Evolutionary conservation across 64 coral and sea anemone genomes (phyloP).

Genomic region (Pocillopora damicornis): DNA sequence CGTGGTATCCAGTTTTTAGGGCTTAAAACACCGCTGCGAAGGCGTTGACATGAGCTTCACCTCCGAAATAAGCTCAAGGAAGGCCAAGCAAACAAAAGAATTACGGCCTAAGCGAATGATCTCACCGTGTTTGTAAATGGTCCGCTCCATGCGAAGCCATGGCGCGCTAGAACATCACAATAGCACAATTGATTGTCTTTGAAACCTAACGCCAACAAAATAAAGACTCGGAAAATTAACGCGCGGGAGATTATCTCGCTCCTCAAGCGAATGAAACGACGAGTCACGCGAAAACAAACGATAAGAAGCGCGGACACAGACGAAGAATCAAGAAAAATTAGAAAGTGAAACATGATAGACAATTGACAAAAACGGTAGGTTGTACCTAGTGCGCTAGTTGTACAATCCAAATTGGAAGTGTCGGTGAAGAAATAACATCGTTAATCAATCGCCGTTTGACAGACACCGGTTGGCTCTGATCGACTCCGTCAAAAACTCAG

Average conservation of each 20-base stretch:
- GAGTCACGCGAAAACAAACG: constrained; percentile 18
- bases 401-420: not conserved
- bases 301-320: too few species aligned
- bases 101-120: not conserved
- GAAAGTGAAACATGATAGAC: not conserved
- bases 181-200: constrained; percentile 2
- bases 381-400: not conserved
- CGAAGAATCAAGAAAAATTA: too few species aligned
- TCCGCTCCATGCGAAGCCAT: not conserved
- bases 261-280: not conserved
- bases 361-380: not conserved
- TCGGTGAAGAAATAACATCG: not conserved
- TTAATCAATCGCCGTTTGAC: not conserved
- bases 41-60: not conserved
- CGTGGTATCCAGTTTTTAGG: constrained; percentile 1
- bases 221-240: constrained; percentile 1
- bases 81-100: not conserved
- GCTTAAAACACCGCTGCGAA: not conserved
- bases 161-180: not conserved
- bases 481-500: not conserved
- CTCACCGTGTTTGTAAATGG: not conserved
- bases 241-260: not conserved
- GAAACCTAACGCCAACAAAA: constrained; percentile 29
- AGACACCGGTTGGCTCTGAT: not conserved
- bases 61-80: not conserved